These are phyloP conservation scores for Argynnis bischoffii DNA, from an alignment of 2,888 invertebrate genomes.

Conservation along the genomic window DNA sequence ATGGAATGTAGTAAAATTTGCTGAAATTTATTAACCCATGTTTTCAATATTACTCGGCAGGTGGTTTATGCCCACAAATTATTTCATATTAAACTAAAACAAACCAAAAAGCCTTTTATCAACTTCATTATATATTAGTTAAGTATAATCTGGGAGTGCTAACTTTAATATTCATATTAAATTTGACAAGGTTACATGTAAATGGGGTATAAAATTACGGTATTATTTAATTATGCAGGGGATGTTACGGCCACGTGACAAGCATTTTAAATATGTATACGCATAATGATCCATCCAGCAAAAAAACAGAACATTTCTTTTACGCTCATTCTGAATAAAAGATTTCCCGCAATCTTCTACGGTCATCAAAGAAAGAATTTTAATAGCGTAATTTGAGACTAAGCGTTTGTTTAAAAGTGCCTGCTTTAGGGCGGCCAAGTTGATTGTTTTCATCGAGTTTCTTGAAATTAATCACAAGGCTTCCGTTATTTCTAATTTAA, in stretches of 20 bases:
- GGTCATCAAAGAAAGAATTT: conserved; percentile 32
- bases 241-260: conserved; percentile 16
- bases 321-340: conserved; percentile 23
- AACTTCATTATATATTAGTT: too few relatives aligned
- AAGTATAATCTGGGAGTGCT: neutral
- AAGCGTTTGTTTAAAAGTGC: conserved; percentile 34
- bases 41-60: neutral
- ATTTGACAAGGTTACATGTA: conserved; percentile 15
- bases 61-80: too few relatives aligned
- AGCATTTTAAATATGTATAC: conserved; percentile 17
- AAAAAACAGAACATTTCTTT: conserved; percentile 20
- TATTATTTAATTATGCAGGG: conserved; percentile 21
- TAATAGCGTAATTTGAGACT: conserved; percentile 35
- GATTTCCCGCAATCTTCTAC: conserved; percentile 26
- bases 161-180: neutral
- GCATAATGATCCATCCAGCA: conserved; percentile 19
- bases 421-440: conserved; percentile 30
- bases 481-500: conserved; percentile 24
- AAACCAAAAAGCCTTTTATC: too few relatives aligned
- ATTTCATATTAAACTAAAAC: too few relatives aligned
- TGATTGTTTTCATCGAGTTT: conserved; percentile 36
- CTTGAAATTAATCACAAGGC: conserved; percentile 30
- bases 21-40: conserved; percentile 5
- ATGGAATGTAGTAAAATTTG: conserved; percentile 1
- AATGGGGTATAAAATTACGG: conserved; percentile 12